Evolutionary conservation across 2,888 invertebrate species (phyloP), one percentile per base, ranked within the genome.

Genomic region (Erannis defoliaria): DNA sequence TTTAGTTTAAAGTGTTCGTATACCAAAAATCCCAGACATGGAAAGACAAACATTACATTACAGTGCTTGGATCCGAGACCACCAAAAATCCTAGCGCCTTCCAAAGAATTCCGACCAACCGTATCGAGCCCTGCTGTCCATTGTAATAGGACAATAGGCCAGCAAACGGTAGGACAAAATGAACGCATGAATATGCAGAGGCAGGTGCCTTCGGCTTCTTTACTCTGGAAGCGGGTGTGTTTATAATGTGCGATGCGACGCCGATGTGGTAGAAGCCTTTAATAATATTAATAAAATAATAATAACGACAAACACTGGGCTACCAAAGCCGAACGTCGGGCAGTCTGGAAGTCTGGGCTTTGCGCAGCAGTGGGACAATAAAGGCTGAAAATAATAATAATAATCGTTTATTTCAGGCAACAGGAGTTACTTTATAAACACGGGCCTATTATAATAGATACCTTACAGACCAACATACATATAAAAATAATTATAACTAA

Each of bases 121-220:
- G 62, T 56, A 42, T 43, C 55, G 50, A 38, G 45, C 51, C 45
- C 50, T 50, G 45, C 6, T 18, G 21, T 14, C 31, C 50, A 50
- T 65, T 66, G 70, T 68, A 40, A 19, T 29, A 9, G 53, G 19
- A 70, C 70, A 66, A 70, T 65, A 60, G 54, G 49, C 57, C 56
- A 55, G 55, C 55, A 45, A 55, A 48, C 42, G 50, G 50, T 54
- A 60, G 58, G 51, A 62, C 63, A 63, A 62, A 60, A 61, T 65
- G 59, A 53, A 66, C 55, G 56, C 54, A 70, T 70, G 64, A 66
- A 70, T 70, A 70, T 70, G 64, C 62, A 68, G 60, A 46, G 62
- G 38, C 64, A 70, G 66, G 70, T 68, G 63, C 61, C 37, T 26
- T 35, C 14, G 45, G 58, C 56, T 42, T 51, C 57, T 48, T 26